phyloP scores from a whole-genome alignment of 2,797 vertebrate genomes.

The Poeciliopsis paucimaculata region DNA sequence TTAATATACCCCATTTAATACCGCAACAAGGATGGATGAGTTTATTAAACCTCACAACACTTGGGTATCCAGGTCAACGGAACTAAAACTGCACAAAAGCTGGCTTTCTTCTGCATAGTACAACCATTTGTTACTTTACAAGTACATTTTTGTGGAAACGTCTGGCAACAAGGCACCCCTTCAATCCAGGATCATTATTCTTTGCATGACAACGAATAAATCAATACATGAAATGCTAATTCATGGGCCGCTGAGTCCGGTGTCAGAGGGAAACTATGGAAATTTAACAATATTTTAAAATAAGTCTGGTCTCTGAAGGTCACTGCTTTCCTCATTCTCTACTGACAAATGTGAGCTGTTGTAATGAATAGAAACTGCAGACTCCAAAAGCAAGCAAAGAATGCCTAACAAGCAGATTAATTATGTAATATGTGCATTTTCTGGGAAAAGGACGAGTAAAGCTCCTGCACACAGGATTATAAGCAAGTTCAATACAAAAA shows the following conservation, averaged over 20 bases:
- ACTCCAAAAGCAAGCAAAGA: slow-evolving; percentile 16
- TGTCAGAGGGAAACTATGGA: slow-evolving; percentile 51
- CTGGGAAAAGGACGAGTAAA: slow-evolving; percentile 1
- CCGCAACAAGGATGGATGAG: slow-evolving; percentile 67
- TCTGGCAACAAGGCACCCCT: slow-evolving; percentile 61
- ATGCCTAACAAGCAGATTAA: slow-evolving; percentile 7
- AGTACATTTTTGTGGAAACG: slow-evolving; percentile 73
- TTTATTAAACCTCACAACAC: slow-evolving; percentile 71
- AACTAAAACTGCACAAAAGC: slow-evolving; percentile 61
- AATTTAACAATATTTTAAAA: slow-evolving; percentile 56
- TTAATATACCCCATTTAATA: slow-evolving; percentile 65
- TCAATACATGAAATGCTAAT: slow-evolving; percentile 71
- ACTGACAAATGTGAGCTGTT: slow-evolving; percentile 19
- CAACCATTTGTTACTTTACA: slow-evolving; percentile 75
- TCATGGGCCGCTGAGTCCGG: slow-evolving; percentile 51
- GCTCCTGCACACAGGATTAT: background rate
- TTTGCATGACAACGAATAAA: slow-evolving; percentile 78
- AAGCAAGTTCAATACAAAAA: slow-evolving; percentile 12
- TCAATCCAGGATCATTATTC: slow-evolving; percentile 66
- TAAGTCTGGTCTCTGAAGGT: slow-evolving; percentile 55
- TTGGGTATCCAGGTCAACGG: slow-evolving; percentile 65
- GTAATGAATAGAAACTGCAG: slow-evolving; percentile 47
- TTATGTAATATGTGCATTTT: slow-evolving; percentile 28
- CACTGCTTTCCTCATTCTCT: slow-evolving; percentile 38
- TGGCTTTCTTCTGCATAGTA: slow-evolving; percentile 57